Evolutionary conservation across 2,888 invertebrate species (phyloP).

Genomic region (Drosophila sordidapex): DNA sequence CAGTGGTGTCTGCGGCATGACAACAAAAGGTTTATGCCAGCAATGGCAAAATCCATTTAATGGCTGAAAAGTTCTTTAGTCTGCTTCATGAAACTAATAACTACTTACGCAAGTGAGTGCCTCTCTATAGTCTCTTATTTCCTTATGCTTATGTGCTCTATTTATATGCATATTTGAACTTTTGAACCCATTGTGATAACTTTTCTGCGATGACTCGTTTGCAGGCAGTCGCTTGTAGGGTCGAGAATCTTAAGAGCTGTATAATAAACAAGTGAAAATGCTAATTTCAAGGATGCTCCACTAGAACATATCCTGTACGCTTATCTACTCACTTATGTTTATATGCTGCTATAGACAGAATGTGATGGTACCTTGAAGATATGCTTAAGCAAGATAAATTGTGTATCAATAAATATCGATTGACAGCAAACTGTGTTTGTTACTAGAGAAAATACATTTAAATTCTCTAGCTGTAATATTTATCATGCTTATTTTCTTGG

Average conservation of each 20-base stretch:
- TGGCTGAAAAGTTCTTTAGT: not conserved
- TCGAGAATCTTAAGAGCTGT: constrained; percentile 15
- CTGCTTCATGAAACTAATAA: constrained; percentile 19
- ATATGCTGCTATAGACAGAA: not conserved
- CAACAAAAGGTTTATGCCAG: not conserved
- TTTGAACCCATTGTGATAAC: constrained; percentile 30
- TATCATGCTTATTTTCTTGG: not conserved
- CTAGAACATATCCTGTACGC: not conserved
- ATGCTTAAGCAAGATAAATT: not conserved
- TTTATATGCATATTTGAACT: constrained; percentile 47
- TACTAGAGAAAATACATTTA: not conserved
- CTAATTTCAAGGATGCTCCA: not conserved
- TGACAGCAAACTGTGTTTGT: not conserved
- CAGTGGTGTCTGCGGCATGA: not conserved
- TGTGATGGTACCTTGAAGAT: not conserved
- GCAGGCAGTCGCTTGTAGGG: constrained; percentile 19
- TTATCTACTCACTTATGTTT: not conserved
- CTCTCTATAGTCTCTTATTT: constrained; percentile 25
- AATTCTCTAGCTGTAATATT: not conserved
- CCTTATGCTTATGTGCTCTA: constrained; percentile 7
- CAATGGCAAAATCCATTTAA: constrained; percentile 17
- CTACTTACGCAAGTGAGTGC: constrained; percentile 27
- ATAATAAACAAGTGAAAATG: constrained; percentile 12
- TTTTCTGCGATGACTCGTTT: constrained; percentile 15
- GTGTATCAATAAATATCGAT: not conserved